Conservation (phyloP, 1,140 invertebrate genomes). For the Sarcophaga peregrina region DNA sequence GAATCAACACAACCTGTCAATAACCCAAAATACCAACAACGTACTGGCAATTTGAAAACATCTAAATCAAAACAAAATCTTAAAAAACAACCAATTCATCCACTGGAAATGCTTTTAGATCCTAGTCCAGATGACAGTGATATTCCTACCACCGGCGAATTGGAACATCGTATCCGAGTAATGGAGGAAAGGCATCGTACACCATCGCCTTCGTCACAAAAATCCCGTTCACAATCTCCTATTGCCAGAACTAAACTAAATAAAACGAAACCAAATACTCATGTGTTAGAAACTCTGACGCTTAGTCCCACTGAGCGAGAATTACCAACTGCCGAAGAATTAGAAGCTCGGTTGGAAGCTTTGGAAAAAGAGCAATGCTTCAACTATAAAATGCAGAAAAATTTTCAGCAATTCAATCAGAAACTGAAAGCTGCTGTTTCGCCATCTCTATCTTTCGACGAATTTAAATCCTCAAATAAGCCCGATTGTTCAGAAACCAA, state of each 20-base stretch:
- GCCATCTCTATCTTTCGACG: conserved; percentile 60
- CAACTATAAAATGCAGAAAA: conserved; percentile 62
- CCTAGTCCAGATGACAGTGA: conserved; percentile 57
- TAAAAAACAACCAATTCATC: conserved; percentile 58
- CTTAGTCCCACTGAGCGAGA: conserved; percentile 52
- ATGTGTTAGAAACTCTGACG: conserved; percentile 54
- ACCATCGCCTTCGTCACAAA: conserved; percentile 46
- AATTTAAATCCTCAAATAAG: conserved; percentile 55
- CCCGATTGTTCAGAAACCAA: conserved; percentile 59
- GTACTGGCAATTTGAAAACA: conserved; percentile 56
- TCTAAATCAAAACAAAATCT: conserved; percentile 57
- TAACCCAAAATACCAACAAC: conserved; percentile 60
- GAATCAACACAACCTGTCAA: conserved; percentile 50
- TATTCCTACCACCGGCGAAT: conserved; percentile 60
- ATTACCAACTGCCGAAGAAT: conserved; percentile 57
- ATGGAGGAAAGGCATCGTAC: conserved; percentile 57
- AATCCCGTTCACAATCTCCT: conserved; percentile 57
- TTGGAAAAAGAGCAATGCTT: conserved; percentile 59
- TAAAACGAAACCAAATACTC: conserved; percentile 55
- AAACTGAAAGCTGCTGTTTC: conserved; percentile 60
- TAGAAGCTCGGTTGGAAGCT: conserved; percentile 58
- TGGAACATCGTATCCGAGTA: conserved; percentile 59
- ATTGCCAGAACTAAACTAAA: conserved; percentile 55
- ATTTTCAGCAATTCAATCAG: conserved; percentile 61
- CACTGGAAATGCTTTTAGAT: conserved; percentile 60